Base-by-base conservation (phyloP, 2,888 invertebrate species). In the Melolontha melolontha region DNA sequence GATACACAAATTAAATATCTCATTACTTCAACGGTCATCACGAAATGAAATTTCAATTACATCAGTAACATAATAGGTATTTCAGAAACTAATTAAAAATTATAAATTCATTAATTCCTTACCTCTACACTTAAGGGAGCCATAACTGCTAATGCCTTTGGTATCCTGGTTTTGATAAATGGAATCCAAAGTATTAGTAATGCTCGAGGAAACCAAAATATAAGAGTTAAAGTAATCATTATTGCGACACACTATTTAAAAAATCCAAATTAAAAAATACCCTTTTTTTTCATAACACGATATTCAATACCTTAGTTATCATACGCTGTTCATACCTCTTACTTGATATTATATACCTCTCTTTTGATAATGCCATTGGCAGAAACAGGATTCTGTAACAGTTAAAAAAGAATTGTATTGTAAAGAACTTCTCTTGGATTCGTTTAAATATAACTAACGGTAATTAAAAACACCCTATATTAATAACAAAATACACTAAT, bases 81-180 rank as follows among this genome's bases (percentile, higher is more conserved):
- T n/a, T n/a, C n/a, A 22, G 4, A 22, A 22, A 22, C 1, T 22
- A 22, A 22, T 22, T 22, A 2, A 22, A 22, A 22, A 22, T 22
- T 22, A 22, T 22, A 22, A 22, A 22, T 22, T n/a, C n/a, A 4
- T 22, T 4, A 22, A 22, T 6, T 5, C 14, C 39, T 66, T 78
- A 86, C 87, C 83, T 87, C 87, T n/a, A 85, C 82, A 55, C 85
- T 83, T 57, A 87, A 82, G 5, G 86, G 84, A 22, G 87, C 86
- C 50, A 87, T 79, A 17, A 87, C 74, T 1, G 84, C 83, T 41
- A 87, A 75, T 1, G 82, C 82, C 1, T 84, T 80, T n/a, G 83
- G 78, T 7, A 82, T 79, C 62, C 85, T 84, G 22, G 82, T 81
- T 7, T 78, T 68, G 71, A 84, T 85, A 8, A 76, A 73, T 1